These are phyloP conservation scores for Sebastes wilsoni DNA, from an alignment of 2,797 vertebrate species.

Conservation along the genomic window DNA sequence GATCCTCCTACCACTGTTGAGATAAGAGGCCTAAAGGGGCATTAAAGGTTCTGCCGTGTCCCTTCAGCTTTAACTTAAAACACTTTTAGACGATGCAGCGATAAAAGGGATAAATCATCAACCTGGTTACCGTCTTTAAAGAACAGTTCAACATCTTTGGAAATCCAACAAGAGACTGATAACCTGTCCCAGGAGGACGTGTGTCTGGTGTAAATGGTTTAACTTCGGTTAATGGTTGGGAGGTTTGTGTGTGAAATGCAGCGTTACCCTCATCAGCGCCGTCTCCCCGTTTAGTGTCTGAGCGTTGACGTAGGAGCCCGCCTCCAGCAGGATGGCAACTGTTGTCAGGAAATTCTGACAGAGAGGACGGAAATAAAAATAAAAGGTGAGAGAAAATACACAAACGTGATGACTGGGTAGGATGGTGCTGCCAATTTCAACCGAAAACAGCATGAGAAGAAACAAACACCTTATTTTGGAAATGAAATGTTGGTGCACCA, in stretches of 20 bases:
- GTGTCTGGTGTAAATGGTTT: not conserved
- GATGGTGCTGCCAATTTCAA: not conserved
- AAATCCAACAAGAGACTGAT: no score
- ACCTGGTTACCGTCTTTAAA: not conserved
- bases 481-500: not conserved
- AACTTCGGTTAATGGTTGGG: not conserved
- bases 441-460: not conserved
- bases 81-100: not conserved
- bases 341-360: conserved; percentile 94
- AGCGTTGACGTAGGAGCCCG: conserved; percentile 91
- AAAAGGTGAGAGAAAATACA: not conserved
- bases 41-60: not conserved
- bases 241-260: not conserved
- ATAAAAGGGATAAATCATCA: not conserved
- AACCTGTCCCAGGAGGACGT: not conserved
- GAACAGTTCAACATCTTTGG: no score
- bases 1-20: not conserved
- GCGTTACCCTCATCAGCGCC: conserved; percentile 93
- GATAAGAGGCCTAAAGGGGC: not conserved
- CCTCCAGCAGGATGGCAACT: conserved; percentile 95
- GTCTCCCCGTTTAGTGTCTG: conserved; percentile 94
- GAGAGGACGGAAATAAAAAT: not conserved
- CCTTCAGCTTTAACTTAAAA: not conserved
- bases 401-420: not conserved
- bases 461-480: not conserved